Evolutionary conservation across 2,797 vertebrate species (phyloP).

Genomic region (Xerus rutilus): DNA sequence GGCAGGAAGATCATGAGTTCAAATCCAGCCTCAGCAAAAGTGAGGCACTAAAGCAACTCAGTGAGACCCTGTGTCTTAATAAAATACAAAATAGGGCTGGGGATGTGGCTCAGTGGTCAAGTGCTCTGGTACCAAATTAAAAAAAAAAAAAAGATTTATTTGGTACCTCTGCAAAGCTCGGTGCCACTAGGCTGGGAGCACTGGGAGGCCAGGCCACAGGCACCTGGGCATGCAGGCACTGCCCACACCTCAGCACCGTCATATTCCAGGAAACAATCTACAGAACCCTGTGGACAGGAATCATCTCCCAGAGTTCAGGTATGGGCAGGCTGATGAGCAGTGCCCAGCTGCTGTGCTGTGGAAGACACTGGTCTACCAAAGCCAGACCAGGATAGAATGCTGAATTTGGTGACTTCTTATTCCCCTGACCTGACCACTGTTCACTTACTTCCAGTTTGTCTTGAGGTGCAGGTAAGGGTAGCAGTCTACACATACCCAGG

Average conservation of each 20-base stretch:
- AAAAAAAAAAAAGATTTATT: too few relatives aligned
- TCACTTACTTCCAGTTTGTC: neutral
- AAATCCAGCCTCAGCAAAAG: too few relatives aligned
- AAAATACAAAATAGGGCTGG: too few relatives aligned
- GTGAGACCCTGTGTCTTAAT: too few relatives aligned
- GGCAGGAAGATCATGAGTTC: too few relatives aligned
- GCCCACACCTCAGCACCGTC: neutral
- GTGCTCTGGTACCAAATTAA: too few relatives aligned
- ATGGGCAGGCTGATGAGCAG: neutral
- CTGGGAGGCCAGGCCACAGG: neutral
- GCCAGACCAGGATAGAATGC: neutral
- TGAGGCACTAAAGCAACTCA: too few relatives aligned
- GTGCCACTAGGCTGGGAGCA: neutral
- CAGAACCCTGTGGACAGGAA: neutral
- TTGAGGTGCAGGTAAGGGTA: slow-evolving; percentile 17
- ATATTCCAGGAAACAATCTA: neutral
- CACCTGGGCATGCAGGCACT: neutral
- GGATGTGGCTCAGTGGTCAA: too few relatives aligned
- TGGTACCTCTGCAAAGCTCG: neutral
- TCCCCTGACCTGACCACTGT: neutral
- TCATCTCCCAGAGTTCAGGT: neutral
- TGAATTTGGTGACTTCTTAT: slow-evolving; percentile 11
- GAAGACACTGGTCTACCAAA: neutral
- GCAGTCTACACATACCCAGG: neutral
- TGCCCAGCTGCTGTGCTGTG: neutral